Base-by-base conservation (phyloP, 2,888 invertebrate genomes). In the Neria commutata region DNA sequence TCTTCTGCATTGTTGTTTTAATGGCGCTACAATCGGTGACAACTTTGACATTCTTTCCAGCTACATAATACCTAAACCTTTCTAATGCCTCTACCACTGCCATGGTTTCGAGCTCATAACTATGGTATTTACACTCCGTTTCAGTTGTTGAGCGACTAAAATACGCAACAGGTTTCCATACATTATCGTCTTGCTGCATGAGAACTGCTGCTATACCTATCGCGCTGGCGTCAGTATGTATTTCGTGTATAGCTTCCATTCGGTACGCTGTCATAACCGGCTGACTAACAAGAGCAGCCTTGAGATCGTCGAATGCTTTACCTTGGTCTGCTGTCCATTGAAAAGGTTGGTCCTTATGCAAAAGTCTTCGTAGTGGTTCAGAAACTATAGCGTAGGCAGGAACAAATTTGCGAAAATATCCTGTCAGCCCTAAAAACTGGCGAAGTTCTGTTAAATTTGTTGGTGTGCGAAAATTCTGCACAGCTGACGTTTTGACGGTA, bases 101-200 rank as follows among this genome's bases (percentile, higher is more conserved):
- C 29, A 60, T 40, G 0, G 75, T 74, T 55, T 79, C 68, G 0
- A 80, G 62, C 46, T 80, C 77, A 53, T 78, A 78, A 47, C 70
- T 73, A 45, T 75, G 71, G 52, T 70, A 77, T 1, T 68, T 55
- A 19, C 61, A 56, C 54, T 61, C 61, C 8, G 2, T 14, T 5
- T 19, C 19, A 4, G 19, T 42, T 8, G 42, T 42, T 5, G 58
- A 55, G 24, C 58, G 40, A 37, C 54, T 60, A 10, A 19, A 60
- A 25, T 47, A 56, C n/a, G 56, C 54, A n/a, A 54, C 56, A 17
- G 59, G 54, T 47, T 59, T 54, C 47, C 34, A 57, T 40, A 46
- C 21, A 8, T 34, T 23, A 5, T 33, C 45, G n/a, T 57, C 37
- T n/a, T 46, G 24, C 16, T 56, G 56, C 19, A 56, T n/a, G 17